phyloP scores from a whole-genome alignment of 2,888 invertebrate genomes.

The Galeruca laticollis region DNA sequence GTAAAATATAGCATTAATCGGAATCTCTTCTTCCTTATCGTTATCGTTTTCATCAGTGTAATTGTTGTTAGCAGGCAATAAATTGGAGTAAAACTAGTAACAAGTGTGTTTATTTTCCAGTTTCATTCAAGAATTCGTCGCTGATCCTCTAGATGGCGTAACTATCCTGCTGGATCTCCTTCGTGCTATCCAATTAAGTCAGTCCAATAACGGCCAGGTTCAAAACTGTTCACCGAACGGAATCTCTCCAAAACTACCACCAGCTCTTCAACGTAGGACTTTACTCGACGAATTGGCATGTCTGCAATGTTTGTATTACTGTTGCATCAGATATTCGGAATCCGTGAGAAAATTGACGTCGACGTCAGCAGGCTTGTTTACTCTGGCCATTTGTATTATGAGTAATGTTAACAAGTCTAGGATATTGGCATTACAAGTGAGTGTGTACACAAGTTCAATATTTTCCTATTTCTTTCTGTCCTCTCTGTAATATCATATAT shows the following conservation, averaged over 20 bases:
- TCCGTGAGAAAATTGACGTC: conserved; percentile 81
- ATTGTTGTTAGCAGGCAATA: too few species aligned
- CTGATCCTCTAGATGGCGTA: conserved; percentile 89
- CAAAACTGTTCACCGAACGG: conserved; percentile 51
- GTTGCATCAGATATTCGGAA: conserved; percentile 83
- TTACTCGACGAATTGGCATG: conserved; percentile 90
- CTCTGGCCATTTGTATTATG: conserved; percentile 88
- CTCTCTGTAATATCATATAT: background rate
- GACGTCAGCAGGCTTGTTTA: conserved; percentile 85
- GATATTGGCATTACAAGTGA: conserved; percentile 87
- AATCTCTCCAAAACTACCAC: conserved; percentile 71
- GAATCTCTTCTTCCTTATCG: too few species aligned
- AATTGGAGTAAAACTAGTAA: too few species aligned
- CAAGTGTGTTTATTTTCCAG: conserved; percentile 70
- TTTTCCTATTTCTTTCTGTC: too few species aligned
- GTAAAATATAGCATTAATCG: too few species aligned
- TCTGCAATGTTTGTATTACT: conserved; percentile 87
- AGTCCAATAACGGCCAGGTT: conserved; percentile 69
- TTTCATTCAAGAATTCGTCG: conserved; percentile 93
- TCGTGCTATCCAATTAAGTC: conserved; percentile 86
- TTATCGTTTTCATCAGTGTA: too few species aligned
- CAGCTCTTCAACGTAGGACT: conserved; percentile 78
- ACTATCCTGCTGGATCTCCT: conserved; percentile 86
- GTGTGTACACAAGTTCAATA: conserved; percentile 16
- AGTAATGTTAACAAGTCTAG: conserved; percentile 88